A percentile compares a stretch with the other conserved stretches of the same genome.
Conservation (phyloP, 2,797 vertebrate genomes). For the Chiloscyllium punctatum region DNA sequence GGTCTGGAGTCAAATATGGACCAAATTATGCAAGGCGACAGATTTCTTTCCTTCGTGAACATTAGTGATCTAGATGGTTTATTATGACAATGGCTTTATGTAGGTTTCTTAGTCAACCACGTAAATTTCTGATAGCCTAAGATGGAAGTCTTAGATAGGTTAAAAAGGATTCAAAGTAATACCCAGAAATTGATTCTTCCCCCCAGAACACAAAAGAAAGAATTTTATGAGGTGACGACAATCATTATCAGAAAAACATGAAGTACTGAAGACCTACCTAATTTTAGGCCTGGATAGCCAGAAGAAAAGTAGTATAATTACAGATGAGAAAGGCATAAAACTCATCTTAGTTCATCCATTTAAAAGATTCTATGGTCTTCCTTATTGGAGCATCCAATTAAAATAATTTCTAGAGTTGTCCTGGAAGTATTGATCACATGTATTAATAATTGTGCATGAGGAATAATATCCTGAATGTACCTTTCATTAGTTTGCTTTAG, state of each 20-base stretch:
- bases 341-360: neutral
- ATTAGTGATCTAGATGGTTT: no score
- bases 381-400: neutral
- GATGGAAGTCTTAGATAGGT: neutral
- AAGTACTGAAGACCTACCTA: neutral
- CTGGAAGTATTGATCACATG: neutral
- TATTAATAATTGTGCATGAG: neutral
- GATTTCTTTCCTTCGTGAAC: neutral
- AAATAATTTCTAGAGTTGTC: neutral
- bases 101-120: neutral
- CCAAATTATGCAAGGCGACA: no score
- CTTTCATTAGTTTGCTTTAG: neutral
- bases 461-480: neutral
- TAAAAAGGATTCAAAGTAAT: neutral
- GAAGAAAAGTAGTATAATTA: neutral
- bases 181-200: neutral
- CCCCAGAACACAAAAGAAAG: neutral
- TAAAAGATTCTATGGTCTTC: neutral
- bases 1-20: no score
- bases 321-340: neutral
- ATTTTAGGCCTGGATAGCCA: neutral
- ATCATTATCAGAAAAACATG: no score
- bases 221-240: neutral
- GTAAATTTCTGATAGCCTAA: neutral
- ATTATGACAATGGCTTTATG: no score